A percentile compares a stretch with the other conserved stretches of the same genome.
Conservation (phyloP, 2,113 vertebrate species). For the Bubo blakistoni region DNA sequence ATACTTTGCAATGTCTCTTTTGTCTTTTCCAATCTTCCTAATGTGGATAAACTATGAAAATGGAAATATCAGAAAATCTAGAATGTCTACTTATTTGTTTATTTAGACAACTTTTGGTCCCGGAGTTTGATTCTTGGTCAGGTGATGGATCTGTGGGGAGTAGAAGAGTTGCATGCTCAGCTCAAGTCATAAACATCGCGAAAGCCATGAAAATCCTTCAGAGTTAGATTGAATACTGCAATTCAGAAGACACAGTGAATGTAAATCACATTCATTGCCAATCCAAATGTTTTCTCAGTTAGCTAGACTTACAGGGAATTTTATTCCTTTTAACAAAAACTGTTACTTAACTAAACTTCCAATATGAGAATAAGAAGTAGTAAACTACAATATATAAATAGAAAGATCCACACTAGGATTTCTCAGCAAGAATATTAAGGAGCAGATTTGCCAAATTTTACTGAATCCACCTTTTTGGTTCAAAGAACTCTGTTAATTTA, state of each 20-base stretch:
- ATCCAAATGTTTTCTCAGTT: not conserved
- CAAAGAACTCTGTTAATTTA: not conserved
- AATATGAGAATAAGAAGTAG: not conserved
- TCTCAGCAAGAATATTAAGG: not conserved
- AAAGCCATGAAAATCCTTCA: conserved; percentile 8
- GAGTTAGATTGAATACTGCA: not conserved
- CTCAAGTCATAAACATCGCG: not conserved
- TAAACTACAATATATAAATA: not conserved
- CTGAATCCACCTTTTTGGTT: not conserved
- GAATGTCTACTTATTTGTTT: not conserved
- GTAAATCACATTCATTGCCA: not conserved
- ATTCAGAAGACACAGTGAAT: not conserved
- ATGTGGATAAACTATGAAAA: not conserved
- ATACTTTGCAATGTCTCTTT: not conserved
- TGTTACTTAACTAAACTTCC: not conserved
- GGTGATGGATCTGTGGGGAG: not conserved
- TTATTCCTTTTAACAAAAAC: not conserved
- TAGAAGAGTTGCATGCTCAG: not conserved
- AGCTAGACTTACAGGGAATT: not conserved
- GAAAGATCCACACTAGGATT: not conserved
- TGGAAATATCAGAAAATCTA: not conserved
- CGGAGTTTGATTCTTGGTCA: not conserved
- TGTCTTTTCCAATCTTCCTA: not conserved
- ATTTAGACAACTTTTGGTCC: not conserved
- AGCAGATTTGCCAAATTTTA: not conserved